A percentile compares a stretch with the other conserved stretches of the same genome.
These are phyloP conservation scores for Bubo scandiacus DNA, from an alignment of 2,113 vertebrate genomes.

Conservation along the genomic window DNA sequence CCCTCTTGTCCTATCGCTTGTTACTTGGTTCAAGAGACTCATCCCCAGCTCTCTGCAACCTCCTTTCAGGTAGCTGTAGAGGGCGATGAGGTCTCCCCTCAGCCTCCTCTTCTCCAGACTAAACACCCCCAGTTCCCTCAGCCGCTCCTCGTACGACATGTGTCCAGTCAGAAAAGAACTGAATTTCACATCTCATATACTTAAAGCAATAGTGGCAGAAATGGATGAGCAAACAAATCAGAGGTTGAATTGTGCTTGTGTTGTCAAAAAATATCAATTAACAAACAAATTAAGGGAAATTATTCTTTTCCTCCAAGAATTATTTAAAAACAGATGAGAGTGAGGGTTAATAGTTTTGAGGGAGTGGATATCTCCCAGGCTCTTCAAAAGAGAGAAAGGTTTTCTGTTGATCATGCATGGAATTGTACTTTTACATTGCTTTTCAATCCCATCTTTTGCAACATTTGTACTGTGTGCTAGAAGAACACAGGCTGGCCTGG, in stretches of 20 bases:
- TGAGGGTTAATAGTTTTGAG: neutral
- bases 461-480: neutral
- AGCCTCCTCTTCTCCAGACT: too few species aligned
- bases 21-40: too few species aligned
- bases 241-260: neutral
- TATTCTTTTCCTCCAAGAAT: neutral
- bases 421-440: neutral
- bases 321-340: neutral
- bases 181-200: neutral
- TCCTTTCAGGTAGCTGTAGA: too few species aligned
- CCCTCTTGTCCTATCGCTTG: too few species aligned
- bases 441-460: neutral
- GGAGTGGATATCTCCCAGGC: neutral
- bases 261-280: neutral
- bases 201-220: neutral
- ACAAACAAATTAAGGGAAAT: neutral
- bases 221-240: neutral
- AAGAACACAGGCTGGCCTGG: neutral
- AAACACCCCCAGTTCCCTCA: too few species aligned
- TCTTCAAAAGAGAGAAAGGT: neutral
- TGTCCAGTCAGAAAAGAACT: neutral
- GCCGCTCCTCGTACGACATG: too few species aligned
- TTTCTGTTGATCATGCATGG: neutral
- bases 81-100: too few species aligned
- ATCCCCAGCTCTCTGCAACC: too few species aligned